Conservation (phyloP, 1,140 invertebrate species). For the Drosophila sulfurigaster region DNA sequence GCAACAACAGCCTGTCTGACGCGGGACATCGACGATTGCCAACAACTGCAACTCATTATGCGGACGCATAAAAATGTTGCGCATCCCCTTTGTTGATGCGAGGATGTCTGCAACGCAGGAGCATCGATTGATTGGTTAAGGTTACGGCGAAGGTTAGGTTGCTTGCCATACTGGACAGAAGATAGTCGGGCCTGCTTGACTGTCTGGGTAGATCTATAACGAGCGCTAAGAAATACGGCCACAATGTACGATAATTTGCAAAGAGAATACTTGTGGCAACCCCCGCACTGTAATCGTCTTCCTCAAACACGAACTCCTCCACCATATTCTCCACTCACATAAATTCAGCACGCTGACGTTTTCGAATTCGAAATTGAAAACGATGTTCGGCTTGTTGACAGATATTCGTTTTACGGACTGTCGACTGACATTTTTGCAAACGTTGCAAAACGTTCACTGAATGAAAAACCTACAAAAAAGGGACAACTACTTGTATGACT, state of each 20-base stretch:
- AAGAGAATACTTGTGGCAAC: conserved; percentile 40
- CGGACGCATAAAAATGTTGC: conserved; percentile 74
- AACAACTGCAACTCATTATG: conserved; percentile 74
- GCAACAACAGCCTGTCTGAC: conserved; percentile 36
- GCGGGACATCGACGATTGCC: conserved; percentile 53
- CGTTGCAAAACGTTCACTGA: conserved; percentile 33
- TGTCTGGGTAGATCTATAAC: conserved; percentile 55
- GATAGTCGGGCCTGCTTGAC: conserved; percentile 13
- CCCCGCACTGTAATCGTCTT: conserved; percentile 40
- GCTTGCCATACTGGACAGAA: background rate
- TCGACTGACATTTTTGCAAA: conserved; percentile 60
- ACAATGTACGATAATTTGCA: conserved; percentile 72
- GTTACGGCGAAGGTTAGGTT: conserved; percentile 8
- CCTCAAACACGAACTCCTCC: background rate
- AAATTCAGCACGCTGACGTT: conserved; percentile 54
- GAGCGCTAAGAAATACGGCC: conserved; percentile 74
- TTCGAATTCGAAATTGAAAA: conserved; percentile 72
- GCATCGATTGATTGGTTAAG: conserved; percentile 22
- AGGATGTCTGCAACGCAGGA: background rate
- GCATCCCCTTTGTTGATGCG: conserved; percentile 30
- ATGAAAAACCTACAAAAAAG: conserved; percentile 23
- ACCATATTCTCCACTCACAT: conserved; percentile 30
- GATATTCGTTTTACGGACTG: conserved; percentile 77
- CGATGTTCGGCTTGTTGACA: conserved; percentile 73
- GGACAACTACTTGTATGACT: conserved; percentile 27